Conservation (phyloP, 2,797 vertebrate species). For the Falco concolor region DNA sequence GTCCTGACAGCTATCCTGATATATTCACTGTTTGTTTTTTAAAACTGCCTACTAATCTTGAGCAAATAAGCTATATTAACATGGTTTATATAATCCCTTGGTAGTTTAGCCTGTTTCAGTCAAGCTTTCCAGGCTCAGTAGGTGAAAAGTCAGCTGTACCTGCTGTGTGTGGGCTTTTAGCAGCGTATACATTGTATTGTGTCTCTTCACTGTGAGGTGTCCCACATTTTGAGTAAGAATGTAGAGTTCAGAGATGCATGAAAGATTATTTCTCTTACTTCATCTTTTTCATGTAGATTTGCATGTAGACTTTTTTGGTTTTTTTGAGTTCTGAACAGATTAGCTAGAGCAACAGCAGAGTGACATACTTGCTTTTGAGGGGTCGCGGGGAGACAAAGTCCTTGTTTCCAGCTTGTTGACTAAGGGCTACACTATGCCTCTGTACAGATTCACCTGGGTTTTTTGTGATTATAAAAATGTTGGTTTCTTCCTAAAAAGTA, state of each 20-base stretch:
- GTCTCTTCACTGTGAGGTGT: background rate
- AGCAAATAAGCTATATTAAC: background rate
- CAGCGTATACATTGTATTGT: background rate
- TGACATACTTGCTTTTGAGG: background rate
- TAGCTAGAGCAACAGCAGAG: background rate
- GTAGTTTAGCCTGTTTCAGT: background rate
- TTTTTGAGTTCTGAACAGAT: background rate
- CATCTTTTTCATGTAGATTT: background rate
- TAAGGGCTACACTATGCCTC: background rate
- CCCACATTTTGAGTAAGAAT: background rate
- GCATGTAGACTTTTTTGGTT: fast-evolving
- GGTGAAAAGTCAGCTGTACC: background rate
- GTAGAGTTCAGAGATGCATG: background rate
- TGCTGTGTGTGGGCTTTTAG: background rate
- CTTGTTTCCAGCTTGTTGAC: background rate
- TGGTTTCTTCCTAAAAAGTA: background rate
- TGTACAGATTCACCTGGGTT: background rate
- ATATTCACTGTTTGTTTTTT: background rate
- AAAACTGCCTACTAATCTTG: background rate
- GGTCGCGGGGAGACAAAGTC: background rate
- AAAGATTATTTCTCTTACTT: background rate
- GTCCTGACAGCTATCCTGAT: background rate
- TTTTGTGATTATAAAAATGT: background rate
- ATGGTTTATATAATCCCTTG: background rate
- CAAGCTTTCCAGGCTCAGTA: background rate